Base-by-base conservation (phyloP, 2,113 vertebrate genomes). In the Eonycteris spelaea region DNA sequence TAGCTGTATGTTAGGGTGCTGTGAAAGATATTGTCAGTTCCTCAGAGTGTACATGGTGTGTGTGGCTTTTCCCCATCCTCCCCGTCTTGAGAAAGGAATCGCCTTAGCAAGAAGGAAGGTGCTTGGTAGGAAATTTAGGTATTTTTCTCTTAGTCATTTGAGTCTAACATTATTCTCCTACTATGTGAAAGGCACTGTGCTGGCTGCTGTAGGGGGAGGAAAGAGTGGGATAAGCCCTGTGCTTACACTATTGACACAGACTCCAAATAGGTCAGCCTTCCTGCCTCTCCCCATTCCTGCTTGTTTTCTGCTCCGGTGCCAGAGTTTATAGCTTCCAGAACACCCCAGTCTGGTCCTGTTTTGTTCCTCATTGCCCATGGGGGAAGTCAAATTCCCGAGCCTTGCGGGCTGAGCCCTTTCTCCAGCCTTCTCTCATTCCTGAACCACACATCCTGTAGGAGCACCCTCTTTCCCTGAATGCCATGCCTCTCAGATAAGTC, bases 241-340 rank as follows among this genome's bases (percentile, higher is more conserved):
- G 51, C 57, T 15, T 53, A 21, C 13, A 48, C 40, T 63, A 14
- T 30, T 86, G 21, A 67, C 51, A 78, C 55, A 80, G n/a, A 35
- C 63, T 85, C 70, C 55, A 35, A 12, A 35, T 24, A 57, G 38
- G 11, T 19, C 77, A 40, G 13, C 45, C 40, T 70, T 57, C 45
- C 48, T 53, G 38, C 63, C 57, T 92, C 67, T 79, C 28, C 38
- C 38, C 8, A 33, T 74, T 68, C 24, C n/a, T 75, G 45, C 15
- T 53, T 14, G 33, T 79, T 73, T 78, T 79, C n/a, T 40, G 24
- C 61, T 77, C 53, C 28, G 38, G 55, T 3, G 26, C 28, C 82
- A n/a, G 87, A 95, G 57, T 89, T 86, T 45, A 30, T 45, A 86
- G 61, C 61, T 97, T 83, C 75, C n/a, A 86, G 16, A 26, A 79